phyloP scores from a whole-genome alignment of 92 coral and sea anemone species.

The Phymanthus crucifer region DNA sequence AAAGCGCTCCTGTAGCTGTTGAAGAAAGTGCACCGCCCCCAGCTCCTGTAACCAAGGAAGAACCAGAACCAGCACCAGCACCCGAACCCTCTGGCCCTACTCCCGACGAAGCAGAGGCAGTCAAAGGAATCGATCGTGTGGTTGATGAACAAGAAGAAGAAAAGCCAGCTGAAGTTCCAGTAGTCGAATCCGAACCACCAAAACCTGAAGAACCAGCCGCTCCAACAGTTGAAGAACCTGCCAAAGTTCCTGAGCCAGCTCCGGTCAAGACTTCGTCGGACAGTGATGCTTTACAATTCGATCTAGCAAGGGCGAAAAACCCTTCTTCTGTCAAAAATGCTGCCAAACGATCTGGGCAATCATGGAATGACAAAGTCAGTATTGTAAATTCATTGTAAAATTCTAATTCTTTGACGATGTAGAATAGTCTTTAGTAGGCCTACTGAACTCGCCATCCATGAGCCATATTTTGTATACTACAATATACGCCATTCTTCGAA shows the following conservation, averaged over 20 bases:
- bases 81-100: constrained; percentile 28
- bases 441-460: neutral
- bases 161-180: constrained; percentile 16
- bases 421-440: neutral
- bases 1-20: constrained; percentile 30
- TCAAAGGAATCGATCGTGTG: constrained; percentile 50
- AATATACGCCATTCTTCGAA: constrained; percentile 7
- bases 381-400: constrained; percentile 13
- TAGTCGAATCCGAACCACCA: constrained; percentile 35
- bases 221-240: constrained; percentile 9
- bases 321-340: neutral
- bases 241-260: constrained; percentile 15
- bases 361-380: constrained; percentile 30
- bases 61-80: constrained; percentile 15
- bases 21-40: constrained; percentile 64
- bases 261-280: constrained; percentile 1
- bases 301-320: too few species aligned
- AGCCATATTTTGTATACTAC: constrained; percentile 10
- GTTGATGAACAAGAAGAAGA: constrained; percentile 57
- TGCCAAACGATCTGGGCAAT: constrained; percentile 3
- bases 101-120: constrained; percentile 65
- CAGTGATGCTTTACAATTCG: neutral
- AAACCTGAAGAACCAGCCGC: constrained; percentile 34
- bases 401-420: neutral
- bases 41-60: too few species aligned